Base-by-base conservation (phyloP, 2,888 invertebrate genomes). In the Dynastes maya region DNA sequence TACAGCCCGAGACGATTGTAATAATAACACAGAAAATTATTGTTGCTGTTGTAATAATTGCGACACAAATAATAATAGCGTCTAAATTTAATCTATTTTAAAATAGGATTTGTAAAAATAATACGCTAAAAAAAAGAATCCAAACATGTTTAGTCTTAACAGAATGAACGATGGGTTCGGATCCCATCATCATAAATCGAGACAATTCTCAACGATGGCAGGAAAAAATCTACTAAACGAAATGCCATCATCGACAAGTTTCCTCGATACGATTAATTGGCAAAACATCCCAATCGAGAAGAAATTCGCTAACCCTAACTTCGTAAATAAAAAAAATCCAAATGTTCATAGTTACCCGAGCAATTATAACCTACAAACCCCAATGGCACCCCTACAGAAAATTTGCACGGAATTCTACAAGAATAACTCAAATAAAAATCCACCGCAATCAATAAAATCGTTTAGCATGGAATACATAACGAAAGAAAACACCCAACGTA, bases 251-350 rank as follows among this genome's bases (percentile, higher is more conserved):
- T 37, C 67, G 27, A 49, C 70, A 27, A 77, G 58, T 37, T 79
- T 79, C n/a, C 49, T 80, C 6, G 67, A 79, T 13, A 49, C 58
- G 49, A 75, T 79, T 32, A 78, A 76, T n/a, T 67, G 76, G 72
- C 51, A 53, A 2, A 76, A 70, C n/a, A 58, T 72, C 13, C 55
- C 72, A 1, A 29, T 58, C 13, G 70, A 63, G 49, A 78, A 81
- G 67, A 67, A 65, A 64, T 80, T 82, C 64, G 70, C 29, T 5
- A 82, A 82, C 32, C 82, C 82, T 53, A 82, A 82, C 71, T 82
- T 80, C 77, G 80, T 82, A n/a, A 82, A 82, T 75, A 80, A 79
- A 71, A 65, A 79, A 27, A 80, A 81, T 71, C 80, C 82, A n/a
- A 80, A 80, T 16, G 9, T 80, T 45, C 71, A 74, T 16, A 68